phyloP scores from a whole-genome alignment of 37 sponge, comb jelly and placozoan species.

The Amphimedon queenslandica region DNA sequence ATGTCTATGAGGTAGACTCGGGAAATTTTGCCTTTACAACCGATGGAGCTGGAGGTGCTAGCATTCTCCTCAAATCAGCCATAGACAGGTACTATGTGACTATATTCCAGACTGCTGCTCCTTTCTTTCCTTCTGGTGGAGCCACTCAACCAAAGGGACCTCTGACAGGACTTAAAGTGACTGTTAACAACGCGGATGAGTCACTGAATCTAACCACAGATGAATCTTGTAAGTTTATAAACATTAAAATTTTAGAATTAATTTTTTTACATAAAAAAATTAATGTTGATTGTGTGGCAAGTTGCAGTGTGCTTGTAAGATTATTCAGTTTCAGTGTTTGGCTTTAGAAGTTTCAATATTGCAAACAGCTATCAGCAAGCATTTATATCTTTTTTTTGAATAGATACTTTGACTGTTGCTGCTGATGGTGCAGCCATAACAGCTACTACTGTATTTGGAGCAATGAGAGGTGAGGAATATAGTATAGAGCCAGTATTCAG shows the following conservation, averaged over 20 bases:
- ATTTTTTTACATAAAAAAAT: not conserved
- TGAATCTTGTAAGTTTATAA: conserved; percentile 50
- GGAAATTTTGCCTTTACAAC: conserved; percentile 39
- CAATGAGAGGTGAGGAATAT: no score
- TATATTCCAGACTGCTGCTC: conserved; percentile 41
- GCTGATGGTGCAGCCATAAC: no score
- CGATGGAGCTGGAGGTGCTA: conserved; percentile 30
- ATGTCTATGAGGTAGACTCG: conserved; percentile 17
- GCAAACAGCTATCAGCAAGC: no score
- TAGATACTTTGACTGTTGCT: no score
- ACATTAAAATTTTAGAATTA: not conserved
- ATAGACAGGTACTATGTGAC: conserved; percentile 54
- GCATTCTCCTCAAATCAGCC: conserved; percentile 41
- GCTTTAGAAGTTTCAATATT: no score
- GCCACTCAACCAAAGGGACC: not conserved
- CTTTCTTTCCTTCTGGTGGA: conserved; percentile 21
- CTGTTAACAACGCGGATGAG: conserved; percentile 32
- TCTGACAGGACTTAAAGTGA: conserved; percentile 22
- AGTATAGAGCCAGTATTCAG: no score
- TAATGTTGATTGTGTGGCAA: no score
- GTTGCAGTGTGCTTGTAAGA: no score
- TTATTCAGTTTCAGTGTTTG: not conserved
- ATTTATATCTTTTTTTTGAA: no score
- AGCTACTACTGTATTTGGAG: no score
- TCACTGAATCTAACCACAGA: conserved; percentile 39